phyloP scores from a whole-genome alignment of 2,888 invertebrate genomes.

The Gastrophysa polygoni region DNA sequence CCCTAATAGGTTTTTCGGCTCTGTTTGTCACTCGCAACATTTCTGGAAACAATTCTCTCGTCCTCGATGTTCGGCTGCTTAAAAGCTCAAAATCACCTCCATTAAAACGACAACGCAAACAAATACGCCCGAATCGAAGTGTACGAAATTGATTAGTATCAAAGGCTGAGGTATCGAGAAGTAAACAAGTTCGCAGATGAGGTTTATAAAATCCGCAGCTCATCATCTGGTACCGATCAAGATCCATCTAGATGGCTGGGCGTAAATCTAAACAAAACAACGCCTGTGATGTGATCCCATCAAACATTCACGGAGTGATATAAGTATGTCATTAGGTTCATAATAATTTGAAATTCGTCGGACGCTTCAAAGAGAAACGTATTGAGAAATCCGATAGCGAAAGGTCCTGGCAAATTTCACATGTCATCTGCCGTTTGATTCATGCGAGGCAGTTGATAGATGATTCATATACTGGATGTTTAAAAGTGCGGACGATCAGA shows the following conservation, averaged over 20 bases:
- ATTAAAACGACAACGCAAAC: conserved; percentile 20
- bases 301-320: conserved; percentile 33
- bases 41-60: too few species aligned
- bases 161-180: conserved; percentile 30
- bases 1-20: too few species aligned
- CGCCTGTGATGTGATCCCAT: conserved; percentile 31
- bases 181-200: conserved; percentile 31
- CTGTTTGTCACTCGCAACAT: too few species aligned
- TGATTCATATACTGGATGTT: too few species aligned
- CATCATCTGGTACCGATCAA: conserved; percentile 39
- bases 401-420: conserved; percentile 15
- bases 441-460: not conserved
- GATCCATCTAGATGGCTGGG: conserved; percentile 26
- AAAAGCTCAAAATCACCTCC: not conserved
- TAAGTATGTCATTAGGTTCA: conserved; percentile 39
- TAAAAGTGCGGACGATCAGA: too few species aligned
- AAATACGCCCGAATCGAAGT: conserved; percentile 27
- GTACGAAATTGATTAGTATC: conserved; percentile 29
- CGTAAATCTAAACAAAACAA: conserved; percentile 33
- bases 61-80: not conserved
- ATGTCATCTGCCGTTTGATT: conserved; percentile 4
- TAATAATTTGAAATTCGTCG: conserved; percentile 36
- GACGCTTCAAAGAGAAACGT: conserved; percentile 31
- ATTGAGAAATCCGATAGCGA: conserved; percentile 16
- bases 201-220: conserved; percentile 36